phyloP scores from a whole-genome alignment of 2,113 vertebrate species.

The Corythaeola cristata region DNA sequence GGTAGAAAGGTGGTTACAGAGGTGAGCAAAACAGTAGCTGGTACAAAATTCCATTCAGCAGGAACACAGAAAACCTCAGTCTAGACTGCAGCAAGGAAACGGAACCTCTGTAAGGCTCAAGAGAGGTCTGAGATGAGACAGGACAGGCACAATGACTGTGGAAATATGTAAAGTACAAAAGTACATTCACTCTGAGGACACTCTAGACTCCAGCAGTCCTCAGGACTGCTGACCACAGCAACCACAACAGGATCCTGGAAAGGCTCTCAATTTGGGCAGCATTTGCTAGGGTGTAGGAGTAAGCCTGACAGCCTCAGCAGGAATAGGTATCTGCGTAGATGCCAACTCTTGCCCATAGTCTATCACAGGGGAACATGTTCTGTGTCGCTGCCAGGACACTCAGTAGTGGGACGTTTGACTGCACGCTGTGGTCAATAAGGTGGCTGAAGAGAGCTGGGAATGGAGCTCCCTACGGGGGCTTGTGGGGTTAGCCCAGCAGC shows the following conservation, averaged over 20 bases:
- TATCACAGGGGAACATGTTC: not conserved
- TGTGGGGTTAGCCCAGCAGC: not conserved
- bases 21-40: not conserved
- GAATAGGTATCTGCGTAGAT: fast-evolving
- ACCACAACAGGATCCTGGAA: not conserved
- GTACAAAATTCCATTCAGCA: not conserved
- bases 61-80: not conserved
- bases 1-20: not conserved
- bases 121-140: not conserved
- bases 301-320: not conserved
- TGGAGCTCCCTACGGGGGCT: no score
- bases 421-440: not conserved
- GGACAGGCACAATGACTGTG: not conserved
- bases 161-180: not conserved
- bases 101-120: not conserved
- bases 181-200: not conserved
- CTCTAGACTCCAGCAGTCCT: not conserved
- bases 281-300: not conserved
- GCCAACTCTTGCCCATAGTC: not conserved
- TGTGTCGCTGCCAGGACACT: not conserved
- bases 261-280: not conserved
- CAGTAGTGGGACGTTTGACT: not conserved
- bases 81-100: not conserved
- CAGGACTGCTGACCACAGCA: not conserved
- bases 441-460: not conserved